Conservation (phyloP, 2,888 invertebrate genomes). For the Nomada lathburiana region DNA sequence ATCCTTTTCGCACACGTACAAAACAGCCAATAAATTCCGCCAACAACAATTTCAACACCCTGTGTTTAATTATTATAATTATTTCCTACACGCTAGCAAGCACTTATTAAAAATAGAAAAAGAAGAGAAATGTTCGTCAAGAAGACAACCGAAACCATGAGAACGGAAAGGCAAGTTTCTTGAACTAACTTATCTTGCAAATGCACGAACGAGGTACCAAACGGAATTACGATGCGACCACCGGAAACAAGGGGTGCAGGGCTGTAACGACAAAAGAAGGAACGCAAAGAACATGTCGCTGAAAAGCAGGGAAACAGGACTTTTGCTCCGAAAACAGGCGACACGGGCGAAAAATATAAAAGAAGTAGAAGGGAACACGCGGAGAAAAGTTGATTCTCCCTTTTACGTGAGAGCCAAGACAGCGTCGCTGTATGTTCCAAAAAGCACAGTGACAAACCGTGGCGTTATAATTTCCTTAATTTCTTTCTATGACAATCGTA, state of each 20-base stretch:
- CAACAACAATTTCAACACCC: too few relatives aligned
- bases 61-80: too few relatives aligned
- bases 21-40: too few relatives aligned
- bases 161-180: constrained; percentile 19
- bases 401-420: constrained; percentile 49
- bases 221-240: constrained; percentile 1
- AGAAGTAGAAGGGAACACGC: constrained; percentile 27
- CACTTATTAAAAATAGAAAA: not conserved
- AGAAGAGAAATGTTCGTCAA: not conserved
- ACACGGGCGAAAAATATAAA: constrained; percentile 25
- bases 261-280: not conserved
- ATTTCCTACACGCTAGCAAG: too few relatives aligned
- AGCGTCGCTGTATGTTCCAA: constrained; percentile 6
- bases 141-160: not conserved
- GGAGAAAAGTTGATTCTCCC: constrained; percentile 53
- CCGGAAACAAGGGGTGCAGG: constrained; percentile 1
- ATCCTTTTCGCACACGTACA: too few relatives aligned
- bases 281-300: not conserved
- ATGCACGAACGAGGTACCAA: constrained; percentile 14
- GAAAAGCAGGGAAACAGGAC: constrained; percentile 9
- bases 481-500: constrained; percentile 48
- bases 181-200: constrained; percentile 26
- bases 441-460: constrained; percentile 10
- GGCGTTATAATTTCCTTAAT: constrained; percentile 63
- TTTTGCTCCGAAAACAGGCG: constrained; percentile 15